These are phyloP conservation scores for Drosophila quinaria DNA, from an alignment of 2,888 invertebrate genomes.

Conservation along the genomic window DNA sequence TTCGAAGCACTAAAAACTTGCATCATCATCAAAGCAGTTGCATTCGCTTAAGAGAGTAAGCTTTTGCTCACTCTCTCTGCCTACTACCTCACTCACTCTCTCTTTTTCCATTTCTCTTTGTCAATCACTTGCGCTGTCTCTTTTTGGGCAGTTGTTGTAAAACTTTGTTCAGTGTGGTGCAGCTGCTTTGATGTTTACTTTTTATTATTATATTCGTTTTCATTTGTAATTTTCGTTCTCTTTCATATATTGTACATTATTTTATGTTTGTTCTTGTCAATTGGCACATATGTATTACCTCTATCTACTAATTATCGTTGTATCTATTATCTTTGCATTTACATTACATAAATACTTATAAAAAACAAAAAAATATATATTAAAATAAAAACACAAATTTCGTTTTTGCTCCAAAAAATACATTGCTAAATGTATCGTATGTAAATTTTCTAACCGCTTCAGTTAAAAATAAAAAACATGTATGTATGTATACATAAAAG, in stretches of 20 bases:
- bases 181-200: conserved; percentile 53
- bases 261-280: conserved; percentile 72
- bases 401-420: conserved; percentile 45
- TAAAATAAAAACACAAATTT: conserved; percentile 36
- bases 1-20: conserved; percentile 79
- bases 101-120: conserved; percentile 3
- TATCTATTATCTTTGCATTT: conserved; percentile 73
- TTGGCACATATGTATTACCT: conserved; percentile 64
- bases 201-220: conserved; percentile 48
- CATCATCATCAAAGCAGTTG: conserved; percentile 61
- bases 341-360: conserved; percentile 30
- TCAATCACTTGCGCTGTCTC: conserved; percentile 17
- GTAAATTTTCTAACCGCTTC: conserved; percentile 75
- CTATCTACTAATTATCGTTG: conserved; percentile 73
- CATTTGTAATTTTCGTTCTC: conserved; percentile 67
- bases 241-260: conserved; percentile 68
- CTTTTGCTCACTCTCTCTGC: conserved; percentile 16
- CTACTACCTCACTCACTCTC: conserved; percentile 1
- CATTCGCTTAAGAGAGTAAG: conserved; percentile 31
- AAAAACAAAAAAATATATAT: conserved; percentile 13
- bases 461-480: conserved; percentile 59
- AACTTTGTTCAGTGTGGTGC: conserved; percentile 32
- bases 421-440: conserved; percentile 65
- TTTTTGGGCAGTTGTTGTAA: conserved; percentile 4
- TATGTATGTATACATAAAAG: conserved; percentile 42